Evolutionary conservation across 2,113 vertebrate genomes (phyloP).

Genomic region (Ia io): DNA sequence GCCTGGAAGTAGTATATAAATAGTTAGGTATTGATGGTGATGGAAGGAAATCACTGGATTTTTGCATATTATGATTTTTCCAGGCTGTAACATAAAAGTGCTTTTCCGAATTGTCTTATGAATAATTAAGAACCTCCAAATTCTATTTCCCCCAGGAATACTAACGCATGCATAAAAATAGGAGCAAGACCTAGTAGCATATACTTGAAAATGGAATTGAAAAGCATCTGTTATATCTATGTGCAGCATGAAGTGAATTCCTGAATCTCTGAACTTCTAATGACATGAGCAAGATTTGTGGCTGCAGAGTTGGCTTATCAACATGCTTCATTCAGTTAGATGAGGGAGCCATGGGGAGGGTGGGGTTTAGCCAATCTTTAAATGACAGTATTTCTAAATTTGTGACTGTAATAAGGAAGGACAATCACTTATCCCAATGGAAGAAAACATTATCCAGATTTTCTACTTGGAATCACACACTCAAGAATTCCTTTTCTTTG

Average conservation of each 20-base stretch:
- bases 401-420: not conserved
- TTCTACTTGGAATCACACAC: not conserved
- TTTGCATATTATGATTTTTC: not conserved
- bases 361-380: not conserved
- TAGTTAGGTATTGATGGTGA: not conserved
- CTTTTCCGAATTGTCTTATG: constrained; percentile 16
- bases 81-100: not conserved
- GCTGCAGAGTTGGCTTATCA: not conserved
- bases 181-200: not conserved
- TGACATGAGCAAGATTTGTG: not conserved
- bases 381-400: not conserved
- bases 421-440: not conserved
- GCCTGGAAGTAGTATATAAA: not conserved
- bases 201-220: not conserved
- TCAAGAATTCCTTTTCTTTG: not conserved
- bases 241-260: not conserved
- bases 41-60: not conserved
- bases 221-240: not conserved
- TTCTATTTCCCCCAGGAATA: not conserved
- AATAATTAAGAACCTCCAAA: constrained; percentile 25
- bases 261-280: not conserved
- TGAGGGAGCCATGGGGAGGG: not conserved
- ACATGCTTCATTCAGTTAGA: not conserved
- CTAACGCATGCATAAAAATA: not conserved
- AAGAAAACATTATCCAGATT: not conserved